phyloP scores from a whole-genome alignment of 2,797 vertebrate genomes.

The Synanceia verrucosa region DNA sequence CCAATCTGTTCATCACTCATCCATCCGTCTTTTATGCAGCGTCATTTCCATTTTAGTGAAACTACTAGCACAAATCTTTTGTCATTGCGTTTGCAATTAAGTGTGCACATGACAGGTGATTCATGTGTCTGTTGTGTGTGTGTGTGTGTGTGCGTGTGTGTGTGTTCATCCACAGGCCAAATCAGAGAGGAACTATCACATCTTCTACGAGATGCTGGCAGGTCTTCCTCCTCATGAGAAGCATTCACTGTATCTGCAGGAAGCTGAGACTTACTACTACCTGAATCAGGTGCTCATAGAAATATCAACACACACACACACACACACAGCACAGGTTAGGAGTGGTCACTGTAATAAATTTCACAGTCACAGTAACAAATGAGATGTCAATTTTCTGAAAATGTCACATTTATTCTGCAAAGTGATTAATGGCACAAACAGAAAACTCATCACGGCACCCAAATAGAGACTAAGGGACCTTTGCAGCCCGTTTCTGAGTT shows the following conservation, averaged over 20 bases:
- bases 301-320: constrained; percentile 6
- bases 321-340: constrained; percentile 8
- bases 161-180: constrained; percentile 85
- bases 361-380: constrained; percentile 45
- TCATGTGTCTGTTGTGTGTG: not conserved
- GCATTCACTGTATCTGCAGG: constrained; percentile 89
- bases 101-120: constrained; percentile 1
- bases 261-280: constrained; percentile 97
- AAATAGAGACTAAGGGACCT: not conserved
- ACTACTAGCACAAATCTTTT: not conserved
- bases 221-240: constrained; percentile 90
- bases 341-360: constrained; percentile 49
- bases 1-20: not conserved
- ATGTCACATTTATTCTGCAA: constrained; percentile 37
- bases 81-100: not conserved
- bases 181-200: constrained; percentile 96
- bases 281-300: constrained; percentile 90
- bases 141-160: constrained; percentile 6
- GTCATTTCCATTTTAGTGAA: not conserved
- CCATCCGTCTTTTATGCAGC: not conserved
- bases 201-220: constrained; percentile 97
- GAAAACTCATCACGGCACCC: constrained; percentile 3
- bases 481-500: not conserved
- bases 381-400: constrained; percentile 37
- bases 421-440: constrained; percentile 36